phyloP scores from a whole-genome alignment of 2,797 vertebrate genomes.

The Coilia nasus region DNA sequence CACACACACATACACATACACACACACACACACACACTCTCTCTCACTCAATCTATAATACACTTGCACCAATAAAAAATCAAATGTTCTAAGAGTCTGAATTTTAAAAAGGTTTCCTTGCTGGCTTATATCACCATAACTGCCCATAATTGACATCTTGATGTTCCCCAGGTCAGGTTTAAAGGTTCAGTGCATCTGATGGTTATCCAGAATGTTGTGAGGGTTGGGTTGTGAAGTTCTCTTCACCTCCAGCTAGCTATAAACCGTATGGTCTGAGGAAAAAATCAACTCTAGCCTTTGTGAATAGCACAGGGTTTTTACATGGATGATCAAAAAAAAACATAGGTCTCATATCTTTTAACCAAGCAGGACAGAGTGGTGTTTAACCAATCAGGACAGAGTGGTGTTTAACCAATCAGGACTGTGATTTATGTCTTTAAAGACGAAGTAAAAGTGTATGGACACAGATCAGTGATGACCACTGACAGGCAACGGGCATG shows the following conservation, averaged over 20 bases:
- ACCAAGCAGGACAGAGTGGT: not conserved
- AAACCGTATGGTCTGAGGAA: not conserved
- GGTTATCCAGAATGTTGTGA: not conserved
- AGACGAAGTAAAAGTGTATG: no score
- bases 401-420: not conserved
- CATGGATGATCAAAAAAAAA: not conserved
- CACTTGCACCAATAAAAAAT: no score
- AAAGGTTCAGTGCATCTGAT: not conserved
- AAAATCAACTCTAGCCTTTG: not conserved
- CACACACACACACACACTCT: no score
- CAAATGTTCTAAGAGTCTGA: no score
- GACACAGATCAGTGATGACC: no score
- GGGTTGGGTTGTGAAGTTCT: not conserved
- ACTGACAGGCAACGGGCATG: no score
- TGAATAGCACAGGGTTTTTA: not conserved
- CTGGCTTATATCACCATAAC: not conserved
- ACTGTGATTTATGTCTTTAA: not conserved
- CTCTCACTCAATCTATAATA: no score
- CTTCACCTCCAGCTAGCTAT: not conserved
- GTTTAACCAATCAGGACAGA: not conserved
- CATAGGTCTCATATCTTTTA: not conserved
- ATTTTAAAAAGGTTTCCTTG: not conserved
- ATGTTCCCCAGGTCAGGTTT: not conserved
- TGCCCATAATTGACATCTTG: slow-evolving; percentile 2
- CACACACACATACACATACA: no score